Evolutionary conservation across 2,888 invertebrate genomes (phyloP).

Genomic region (Trichogramma dendrolimi): DNA sequence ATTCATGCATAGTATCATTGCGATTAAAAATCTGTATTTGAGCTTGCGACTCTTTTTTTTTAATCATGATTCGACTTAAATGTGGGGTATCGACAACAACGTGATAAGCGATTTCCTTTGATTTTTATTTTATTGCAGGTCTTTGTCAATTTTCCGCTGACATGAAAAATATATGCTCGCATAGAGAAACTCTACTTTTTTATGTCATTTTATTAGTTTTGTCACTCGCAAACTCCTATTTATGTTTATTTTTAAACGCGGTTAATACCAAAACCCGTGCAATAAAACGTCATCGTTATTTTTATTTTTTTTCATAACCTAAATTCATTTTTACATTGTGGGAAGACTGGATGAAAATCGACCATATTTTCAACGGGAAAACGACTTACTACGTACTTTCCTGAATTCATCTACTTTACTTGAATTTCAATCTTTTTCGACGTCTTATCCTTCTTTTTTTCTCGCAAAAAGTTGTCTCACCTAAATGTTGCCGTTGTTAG

Average conservation of each 20-base stretch:
- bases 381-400: slow-evolving; percentile 9
- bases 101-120: slow-evolving; percentile 30
- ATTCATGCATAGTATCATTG: slow-evolving; percentile 9
- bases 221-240: slow-evolving; percentile 2
- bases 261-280: slow-evolving; percentile 27
- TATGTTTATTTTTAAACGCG: slow-evolving; percentile 9
- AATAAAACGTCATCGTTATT: slow-evolving; percentile 11
- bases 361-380: slow-evolving; percentile 24
- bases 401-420: too few species aligned
- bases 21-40: slow-evolving; percentile 2
- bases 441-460: too few species aligned
- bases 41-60: slow-evolving; percentile 20
- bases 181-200: slow-evolving; percentile 26
- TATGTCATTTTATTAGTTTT: slow-evolving; percentile 26
- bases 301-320: slow-evolving; percentile 17
- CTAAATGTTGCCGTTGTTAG: too few species aligned
- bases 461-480: too few species aligned
- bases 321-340: slow-evolving; percentile 31
- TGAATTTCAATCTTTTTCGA: too few species aligned
- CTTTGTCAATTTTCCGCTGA: slow-evolving; percentile 17
- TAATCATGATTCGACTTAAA: slow-evolving; percentile 24
- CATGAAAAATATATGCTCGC: slow-evolving; percentile 31
- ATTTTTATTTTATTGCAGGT: slow-evolving; percentile 1
- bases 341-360: slow-evolving; percentile 37
- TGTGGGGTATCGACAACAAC: slow-evolving; percentile 29